phyloP scores from a whole-genome alignment of 2,888 invertebrate species.

The Thysanoteuthis rhombus region DNA sequence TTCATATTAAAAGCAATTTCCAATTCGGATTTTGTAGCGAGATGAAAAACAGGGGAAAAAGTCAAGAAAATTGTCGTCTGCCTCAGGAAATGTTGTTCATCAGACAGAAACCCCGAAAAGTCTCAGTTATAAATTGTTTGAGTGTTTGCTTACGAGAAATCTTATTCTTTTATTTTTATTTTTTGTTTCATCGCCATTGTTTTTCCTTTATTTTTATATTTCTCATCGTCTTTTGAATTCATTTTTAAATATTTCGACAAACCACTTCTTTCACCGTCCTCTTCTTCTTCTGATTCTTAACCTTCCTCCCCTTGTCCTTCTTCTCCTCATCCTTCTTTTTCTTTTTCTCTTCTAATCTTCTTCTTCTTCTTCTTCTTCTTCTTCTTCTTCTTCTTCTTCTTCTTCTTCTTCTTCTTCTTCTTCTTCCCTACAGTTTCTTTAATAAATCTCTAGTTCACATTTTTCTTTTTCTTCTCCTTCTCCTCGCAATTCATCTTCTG shows the following conservation, averaged over 20 bases:
- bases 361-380: neutral
- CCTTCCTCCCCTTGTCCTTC: neutral
- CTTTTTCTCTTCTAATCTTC: neutral
- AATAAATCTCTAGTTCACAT: too few relatives aligned
- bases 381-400: neutral
- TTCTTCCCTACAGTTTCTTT: neutral
- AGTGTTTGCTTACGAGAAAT: neutral
- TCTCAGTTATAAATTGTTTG: neutral
- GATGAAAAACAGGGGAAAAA: neutral
- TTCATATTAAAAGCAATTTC: neutral
- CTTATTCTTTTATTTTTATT: neutral
- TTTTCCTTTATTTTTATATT: neutral
- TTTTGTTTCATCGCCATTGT: too few relatives aligned
- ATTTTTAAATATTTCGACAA: neutral
- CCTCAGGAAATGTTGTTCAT: neutral
- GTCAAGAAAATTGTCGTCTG: neutral
- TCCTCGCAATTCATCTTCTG: neutral
- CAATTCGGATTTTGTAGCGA: neutral
- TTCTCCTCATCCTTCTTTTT: neutral
- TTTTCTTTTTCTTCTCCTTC: neutral
- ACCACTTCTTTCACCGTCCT: neutral
- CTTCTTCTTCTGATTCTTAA: neutral
- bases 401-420: neutral
- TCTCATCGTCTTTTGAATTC: neutral
- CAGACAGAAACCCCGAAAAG: neutral